phyloP scores from a whole-genome alignment of 2,113 vertebrate genomes.

The Dinomys branickii region DNA sequence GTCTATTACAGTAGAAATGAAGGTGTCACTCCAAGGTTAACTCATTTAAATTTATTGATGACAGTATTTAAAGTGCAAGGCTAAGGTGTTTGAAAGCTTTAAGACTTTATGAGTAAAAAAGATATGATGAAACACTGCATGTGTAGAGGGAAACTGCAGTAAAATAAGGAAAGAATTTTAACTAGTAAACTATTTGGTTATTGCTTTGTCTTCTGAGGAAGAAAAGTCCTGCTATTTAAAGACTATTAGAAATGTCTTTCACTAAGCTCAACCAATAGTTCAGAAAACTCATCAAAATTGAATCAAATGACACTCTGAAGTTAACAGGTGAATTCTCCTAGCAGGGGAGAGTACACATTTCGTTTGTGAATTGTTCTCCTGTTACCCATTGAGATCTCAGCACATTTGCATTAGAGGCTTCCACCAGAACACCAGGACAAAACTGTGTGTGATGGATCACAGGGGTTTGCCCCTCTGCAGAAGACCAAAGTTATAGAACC shows the following conservation, averaged over 20 bases:
- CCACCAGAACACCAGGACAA: not conserved
- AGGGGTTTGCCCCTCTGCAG: not conserved
- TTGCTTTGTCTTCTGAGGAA: not conserved
- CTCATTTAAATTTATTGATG: constrained; percentile 66
- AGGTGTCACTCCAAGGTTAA: constrained; percentile 74
- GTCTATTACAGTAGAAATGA: constrained; percentile 64
- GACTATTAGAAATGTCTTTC: not conserved
- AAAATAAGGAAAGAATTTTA: constrained; percentile 37
- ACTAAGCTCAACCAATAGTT: constrained; percentile 28
- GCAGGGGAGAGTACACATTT: not conserved
- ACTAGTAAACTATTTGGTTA: not conserved
- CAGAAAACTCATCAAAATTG: not conserved
- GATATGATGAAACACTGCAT: not conserved
- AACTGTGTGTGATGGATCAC: too few species aligned
- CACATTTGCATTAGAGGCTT: not conserved
- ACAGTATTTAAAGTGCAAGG: constrained; percentile 61
- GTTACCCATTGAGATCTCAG: not conserved
- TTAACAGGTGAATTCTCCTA: not conserved
- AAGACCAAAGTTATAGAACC: not conserved
- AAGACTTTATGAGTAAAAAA: not conserved
- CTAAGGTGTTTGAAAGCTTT: constrained; percentile 29
- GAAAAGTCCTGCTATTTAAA: not conserved
- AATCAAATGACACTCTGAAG: not conserved
- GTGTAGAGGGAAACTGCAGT: not conserved
- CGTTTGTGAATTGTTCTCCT: not conserved